A percentile compares a stretch with the other conserved stretches of the same genome.
Conservation (phyloP, 2,888 invertebrate genomes). For the Ophion slaviceki region DNA sequence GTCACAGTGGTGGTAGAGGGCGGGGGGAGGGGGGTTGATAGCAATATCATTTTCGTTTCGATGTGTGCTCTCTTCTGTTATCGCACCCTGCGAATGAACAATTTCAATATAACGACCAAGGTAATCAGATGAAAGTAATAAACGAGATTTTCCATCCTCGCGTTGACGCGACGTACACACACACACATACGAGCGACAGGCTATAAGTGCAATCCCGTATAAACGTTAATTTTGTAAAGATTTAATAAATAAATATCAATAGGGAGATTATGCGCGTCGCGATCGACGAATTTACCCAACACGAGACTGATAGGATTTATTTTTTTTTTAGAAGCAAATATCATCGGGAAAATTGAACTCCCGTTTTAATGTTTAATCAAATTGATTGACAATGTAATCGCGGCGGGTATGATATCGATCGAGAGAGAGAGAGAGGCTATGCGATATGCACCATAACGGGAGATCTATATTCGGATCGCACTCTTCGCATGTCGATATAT, state of each 20-base stretch:
- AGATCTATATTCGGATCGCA: constrained; percentile 34
- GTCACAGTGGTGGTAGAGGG: not conserved
- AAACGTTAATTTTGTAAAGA: constrained; percentile 30
- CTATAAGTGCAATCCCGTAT: constrained; percentile 17
- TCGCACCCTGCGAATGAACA: constrained; percentile 59
- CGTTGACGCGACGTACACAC: not conserved
- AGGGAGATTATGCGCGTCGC: constrained; percentile 7
- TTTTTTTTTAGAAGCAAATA: not conserved
- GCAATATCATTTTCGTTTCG: constrained; percentile 43
- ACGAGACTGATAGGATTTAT: not conserved
- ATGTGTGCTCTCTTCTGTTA: constrained; percentile 50
- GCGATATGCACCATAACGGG: not conserved
- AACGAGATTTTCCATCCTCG: constrained; percentile 54
- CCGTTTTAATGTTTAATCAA: constrained; percentile 29
- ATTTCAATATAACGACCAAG: constrained; percentile 62
- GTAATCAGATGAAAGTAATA: constrained; percentile 66
- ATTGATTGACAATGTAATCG: constrained; percentile 45
- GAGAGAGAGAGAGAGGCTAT: not conserved
- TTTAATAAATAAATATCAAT: constrained; percentile 48
- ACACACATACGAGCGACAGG: not conserved
- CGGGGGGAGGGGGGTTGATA: constrained; percentile 16
- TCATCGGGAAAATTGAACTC: constrained; percentile 29
- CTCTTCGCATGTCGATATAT: no score
- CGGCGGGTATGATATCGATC: not conserved
- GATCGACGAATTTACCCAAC: not conserved